Base-by-base conservation (phyloP, 1,140 invertebrate genomes). In the Saccostrea glomerata region DNA sequence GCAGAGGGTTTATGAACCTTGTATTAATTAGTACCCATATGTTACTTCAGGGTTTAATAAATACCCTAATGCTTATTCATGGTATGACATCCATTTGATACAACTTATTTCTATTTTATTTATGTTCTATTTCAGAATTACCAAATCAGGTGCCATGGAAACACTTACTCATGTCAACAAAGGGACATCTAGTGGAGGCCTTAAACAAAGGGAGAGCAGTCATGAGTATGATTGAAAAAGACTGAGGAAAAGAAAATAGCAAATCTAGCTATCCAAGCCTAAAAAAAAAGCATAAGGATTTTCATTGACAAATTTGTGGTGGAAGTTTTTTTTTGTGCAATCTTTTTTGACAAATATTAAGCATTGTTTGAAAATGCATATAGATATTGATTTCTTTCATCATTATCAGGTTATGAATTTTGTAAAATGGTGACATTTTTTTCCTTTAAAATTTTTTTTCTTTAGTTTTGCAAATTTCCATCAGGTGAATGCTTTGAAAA, bases 201-300 rank as follows among this genome's bases (percentile, higher is more conserved):
- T 90, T 17, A 93, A 92, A 90, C 92, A 92, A 88, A 86, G 92
- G 25, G 93, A 92, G 84, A 92, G 91, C 56, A 91, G 90, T 58
- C 92, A 93, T 87, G 93, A 93, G 82, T 93, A 92, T 87, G 93
- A 93, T 60, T 93, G 86, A 92, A 20, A 9, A 84, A 20, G 13
- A 40, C 13, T 23, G 82, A 47, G 40, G 73, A 82, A 25, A n/a
- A 73, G 2, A 2, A 36, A 63, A 6, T 63, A n/a, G 13, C 15
- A 20, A 63, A 47, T 47, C 47, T 47, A 47, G 47, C 15, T 63
- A 17, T 63, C 58, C 15, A 20, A 63, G 13, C 58, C 47, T 63
- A 7, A 20, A 63, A 20, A 20, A 63, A 63, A 63, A 17, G 5
- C 30, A 0, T 25, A 25, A 36, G 25, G 25, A 23, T 77, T 15